Evolutionary conservation across 2,113 vertebrate species (phyloP).

Genomic region (Centropus unirufus): DNA sequence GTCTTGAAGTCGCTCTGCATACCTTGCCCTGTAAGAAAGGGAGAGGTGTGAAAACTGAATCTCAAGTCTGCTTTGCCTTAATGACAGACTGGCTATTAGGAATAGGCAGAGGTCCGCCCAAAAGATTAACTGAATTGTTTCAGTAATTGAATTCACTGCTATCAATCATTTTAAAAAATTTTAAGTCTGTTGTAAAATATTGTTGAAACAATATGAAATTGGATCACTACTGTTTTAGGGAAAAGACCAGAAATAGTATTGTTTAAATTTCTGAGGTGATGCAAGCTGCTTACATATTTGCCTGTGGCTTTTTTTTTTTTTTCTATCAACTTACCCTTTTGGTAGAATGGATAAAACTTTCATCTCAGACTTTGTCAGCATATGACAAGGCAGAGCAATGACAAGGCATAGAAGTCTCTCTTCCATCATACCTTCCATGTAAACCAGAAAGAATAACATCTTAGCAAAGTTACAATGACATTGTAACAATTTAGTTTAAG

Average conservation of each 20-base stretch:
- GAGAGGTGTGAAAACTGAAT: neutral
- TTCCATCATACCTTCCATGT: neutral
- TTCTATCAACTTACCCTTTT: neutral
- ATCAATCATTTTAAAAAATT: neutral
- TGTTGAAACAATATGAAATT: neutral
- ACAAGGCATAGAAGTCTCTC: neutral
- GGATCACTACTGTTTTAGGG: neutral
- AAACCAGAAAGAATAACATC: neutral
- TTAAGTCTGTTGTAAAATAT: neutral
- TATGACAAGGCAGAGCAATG: too few species aligned
- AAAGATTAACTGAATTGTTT: neutral
- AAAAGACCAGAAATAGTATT: neutral
- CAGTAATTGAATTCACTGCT: neutral
- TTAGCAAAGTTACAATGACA: neutral
- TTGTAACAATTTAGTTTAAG: neutral
- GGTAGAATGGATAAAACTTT: neutral
- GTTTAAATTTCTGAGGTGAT: neutral
- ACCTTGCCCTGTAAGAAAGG: neutral
- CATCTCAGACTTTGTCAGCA: neutral
- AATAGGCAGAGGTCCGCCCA: neutral
- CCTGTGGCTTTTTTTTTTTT: neutral
- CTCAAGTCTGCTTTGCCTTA: slow-evolving; percentile 6
- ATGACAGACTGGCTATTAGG: neutral
- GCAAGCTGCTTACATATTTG: neutral
- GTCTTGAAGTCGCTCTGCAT: neutral